Conservation (phyloP, 2,888 invertebrate species). For the Tiliacea citrago region DNA sequence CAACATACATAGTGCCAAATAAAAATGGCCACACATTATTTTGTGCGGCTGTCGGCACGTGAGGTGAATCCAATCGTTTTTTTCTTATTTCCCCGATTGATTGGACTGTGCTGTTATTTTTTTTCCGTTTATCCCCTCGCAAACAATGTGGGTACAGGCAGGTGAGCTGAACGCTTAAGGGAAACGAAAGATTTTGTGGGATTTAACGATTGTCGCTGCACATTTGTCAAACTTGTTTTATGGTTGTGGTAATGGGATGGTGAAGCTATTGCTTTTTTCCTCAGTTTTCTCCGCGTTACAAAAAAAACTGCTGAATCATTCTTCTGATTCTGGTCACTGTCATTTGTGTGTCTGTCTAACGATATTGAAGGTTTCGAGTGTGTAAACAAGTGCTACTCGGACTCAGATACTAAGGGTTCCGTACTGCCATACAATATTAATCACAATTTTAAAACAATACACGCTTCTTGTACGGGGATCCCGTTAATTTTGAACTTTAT, state of each 20-base stretch:
- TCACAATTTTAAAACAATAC: too few species aligned
- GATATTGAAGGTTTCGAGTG: neutral
- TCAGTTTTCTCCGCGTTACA: neutral
- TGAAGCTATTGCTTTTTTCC: constrained; percentile 5
- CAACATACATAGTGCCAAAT: constrained; percentile 77
- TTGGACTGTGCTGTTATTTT: constrained; percentile 81
- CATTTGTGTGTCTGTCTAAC: neutral
- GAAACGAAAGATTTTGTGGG: constrained; percentile 67
- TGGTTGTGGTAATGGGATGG: constrained; percentile 28
- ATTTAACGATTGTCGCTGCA: constrained; percentile 64
- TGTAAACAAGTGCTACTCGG: too few species aligned
- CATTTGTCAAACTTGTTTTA: constrained; percentile 63
- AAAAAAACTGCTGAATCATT: neutral
- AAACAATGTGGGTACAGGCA: constrained; percentile 73
- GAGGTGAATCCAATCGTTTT: constrained; percentile 87
- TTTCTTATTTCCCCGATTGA: constrained; percentile 86
- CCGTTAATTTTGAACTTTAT: too few species aligned
- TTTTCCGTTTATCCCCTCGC: constrained; percentile 82
- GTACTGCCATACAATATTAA: too few species aligned
- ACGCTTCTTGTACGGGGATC: too few species aligned
- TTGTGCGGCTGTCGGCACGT: constrained; percentile 79
- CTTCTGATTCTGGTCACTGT: too few species aligned
- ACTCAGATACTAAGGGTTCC: too few species aligned
- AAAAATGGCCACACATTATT: constrained; percentile 80
- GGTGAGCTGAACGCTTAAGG: constrained; percentile 81